phyloP scores from a whole-genome alignment of 2,797 vertebrate genomes.

The Vipera ursinii region DNA sequence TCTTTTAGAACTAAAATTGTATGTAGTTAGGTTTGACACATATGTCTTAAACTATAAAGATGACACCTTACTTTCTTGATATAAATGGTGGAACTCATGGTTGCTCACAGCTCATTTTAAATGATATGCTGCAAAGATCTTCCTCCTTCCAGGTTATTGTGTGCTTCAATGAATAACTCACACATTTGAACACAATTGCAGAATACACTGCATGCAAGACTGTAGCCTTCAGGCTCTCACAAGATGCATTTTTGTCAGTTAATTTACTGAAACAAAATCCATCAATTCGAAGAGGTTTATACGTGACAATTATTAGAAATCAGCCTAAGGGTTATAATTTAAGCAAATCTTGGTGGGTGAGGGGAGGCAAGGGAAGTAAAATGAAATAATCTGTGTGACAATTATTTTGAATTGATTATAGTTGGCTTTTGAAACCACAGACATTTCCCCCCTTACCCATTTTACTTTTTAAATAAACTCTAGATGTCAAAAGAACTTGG shows the following conservation, averaged over 20 bases:
- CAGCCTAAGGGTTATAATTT: not conserved
- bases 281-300: not conserved
- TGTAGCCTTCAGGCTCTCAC: not conserved
- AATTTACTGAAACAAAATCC: not conserved
- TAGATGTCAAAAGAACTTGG: constrained; percentile 37
- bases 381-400: constrained; percentile 16
- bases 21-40: not conserved
- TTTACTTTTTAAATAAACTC: constrained; percentile 36
- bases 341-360: not conserved
- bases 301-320: not conserved
- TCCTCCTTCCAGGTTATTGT: not conserved
- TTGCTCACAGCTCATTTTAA: not conserved
- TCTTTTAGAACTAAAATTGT: not conserved
- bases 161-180: not conserved
- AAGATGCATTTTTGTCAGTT: not conserved
- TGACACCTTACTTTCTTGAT: not conserved
- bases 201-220: not conserved
- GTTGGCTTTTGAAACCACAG: constrained; percentile 20
- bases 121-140: not conserved
- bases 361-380: not conserved
- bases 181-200: not conserved
- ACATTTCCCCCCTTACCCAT: not conserved
- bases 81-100: not conserved
- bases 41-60: not conserved
- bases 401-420: constrained; percentile 37